These are phyloP conservation scores for Mechanitis mazaeus DNA, from an alignment of 2,888 invertebrate species.

Conservation along the genomic window DNA sequence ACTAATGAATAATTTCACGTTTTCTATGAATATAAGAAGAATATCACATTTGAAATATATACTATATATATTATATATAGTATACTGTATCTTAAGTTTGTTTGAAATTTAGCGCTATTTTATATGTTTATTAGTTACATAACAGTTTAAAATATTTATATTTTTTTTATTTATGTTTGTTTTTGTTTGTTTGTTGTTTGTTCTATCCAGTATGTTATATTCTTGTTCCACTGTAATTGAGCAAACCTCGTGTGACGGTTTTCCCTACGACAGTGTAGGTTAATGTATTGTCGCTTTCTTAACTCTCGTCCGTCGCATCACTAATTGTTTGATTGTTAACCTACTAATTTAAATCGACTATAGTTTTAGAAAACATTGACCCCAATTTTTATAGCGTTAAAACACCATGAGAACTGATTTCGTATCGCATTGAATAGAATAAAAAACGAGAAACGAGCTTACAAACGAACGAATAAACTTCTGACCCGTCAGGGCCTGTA, in stretches of 20 bases:
- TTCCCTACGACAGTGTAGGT: constrained; percentile 66
- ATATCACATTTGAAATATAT: background rate
- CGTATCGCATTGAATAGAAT: too few relatives aligned
- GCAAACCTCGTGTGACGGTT: constrained; percentile 68
- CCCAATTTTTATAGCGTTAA: constrained; percentile 28
- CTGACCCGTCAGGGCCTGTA: too few relatives aligned
- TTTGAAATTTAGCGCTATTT: too few relatives aligned
- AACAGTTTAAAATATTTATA: too few relatives aligned
- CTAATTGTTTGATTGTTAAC: constrained; percentile 69
- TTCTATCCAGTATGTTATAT: background rate
- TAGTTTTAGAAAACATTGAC: constrained; percentile 52
- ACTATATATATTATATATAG: too few relatives aligned
- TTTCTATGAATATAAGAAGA: background rate
- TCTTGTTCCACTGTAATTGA: constrained; percentile 54
- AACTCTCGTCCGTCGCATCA: constrained; percentile 58
- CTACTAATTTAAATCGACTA: constrained; percentile 64
- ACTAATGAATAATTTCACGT: background rate
- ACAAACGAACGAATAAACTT: too few relatives aligned
- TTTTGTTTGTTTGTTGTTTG: too few relatives aligned
- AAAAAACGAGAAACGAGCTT: too few relatives aligned
- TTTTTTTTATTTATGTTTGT: too few relatives aligned
- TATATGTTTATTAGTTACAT: too few relatives aligned
- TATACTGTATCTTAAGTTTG: too few relatives aligned
- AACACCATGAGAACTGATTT: too few relatives aligned
- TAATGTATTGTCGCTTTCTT: constrained; percentile 71